Base-by-base conservation (phyloP, 2,797 vertebrate species). In the Xerus rutilus region DNA sequence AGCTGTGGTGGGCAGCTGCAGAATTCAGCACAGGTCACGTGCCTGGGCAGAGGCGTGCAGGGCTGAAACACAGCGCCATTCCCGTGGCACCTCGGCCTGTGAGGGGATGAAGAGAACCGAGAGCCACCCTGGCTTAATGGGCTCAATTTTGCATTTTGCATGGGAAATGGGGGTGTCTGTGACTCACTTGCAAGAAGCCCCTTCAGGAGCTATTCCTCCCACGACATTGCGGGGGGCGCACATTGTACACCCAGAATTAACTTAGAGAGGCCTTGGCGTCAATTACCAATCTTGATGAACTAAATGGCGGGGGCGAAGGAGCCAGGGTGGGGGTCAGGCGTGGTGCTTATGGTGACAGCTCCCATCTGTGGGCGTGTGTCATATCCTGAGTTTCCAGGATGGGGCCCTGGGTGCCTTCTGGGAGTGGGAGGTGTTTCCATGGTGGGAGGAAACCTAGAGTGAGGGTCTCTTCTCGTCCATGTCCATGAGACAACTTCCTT, bases 91-190 rank as follows among this genome's bases (percentile, higher is more conserved):
- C 14, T 20, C 32, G 39, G 54, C 12, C 78, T 79, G 3, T 11
- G 23, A 93, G 28, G 59, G 47, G 43, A 35, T 28, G 81, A 45
- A 91, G 93, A 93, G 59, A 64, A 49, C 30, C 54, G 91, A 93
- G 85, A 73, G 20, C 23, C 8, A 12, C 9, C 28, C 69, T 72
- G 77, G 43, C 43, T 64, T 32, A 59, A n/a, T 91, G 69, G 39
- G 86, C 76, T 78, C 86, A 72, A 49, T 89, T 93, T 92, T 89
- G 32, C 1, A 0, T 86, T 95, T 95, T 86, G 14, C 65, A 13
- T 20, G 9, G 85, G 65, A 77, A 88, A 67, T 1, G 10, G 47
- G 35, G 13, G 12, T 86, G n/a, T 12, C 62, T 96, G 20, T 28
- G 32, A 67, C 21, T 82, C 43, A 76, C 62, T 74, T 47, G 88